phyloP scores from a whole-genome alignment of 2,113 vertebrate genomes.

The Gymnorhina tibicen region DNA sequence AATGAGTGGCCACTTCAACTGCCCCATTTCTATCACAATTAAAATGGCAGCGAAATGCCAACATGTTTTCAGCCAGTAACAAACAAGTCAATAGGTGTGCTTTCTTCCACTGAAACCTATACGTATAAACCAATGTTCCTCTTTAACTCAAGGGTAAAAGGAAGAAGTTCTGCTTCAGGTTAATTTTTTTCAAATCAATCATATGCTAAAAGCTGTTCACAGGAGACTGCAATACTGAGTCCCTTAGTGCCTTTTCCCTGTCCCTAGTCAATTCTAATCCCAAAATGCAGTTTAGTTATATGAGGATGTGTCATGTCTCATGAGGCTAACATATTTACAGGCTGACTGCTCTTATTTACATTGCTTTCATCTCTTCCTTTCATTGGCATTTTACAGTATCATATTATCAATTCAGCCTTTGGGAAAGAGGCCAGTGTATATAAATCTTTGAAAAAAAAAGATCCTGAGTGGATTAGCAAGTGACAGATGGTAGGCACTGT shows the following conservation, averaged over 20 bases:
- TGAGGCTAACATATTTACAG: not conserved
- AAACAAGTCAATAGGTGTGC: not conserved
- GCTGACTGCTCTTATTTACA: not conserved
- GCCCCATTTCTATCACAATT: not conserved
- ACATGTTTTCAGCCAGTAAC: not conserved
- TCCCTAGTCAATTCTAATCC: not conserved
- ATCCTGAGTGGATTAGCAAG: not conserved
- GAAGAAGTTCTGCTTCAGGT: not conserved
- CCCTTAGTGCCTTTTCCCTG: not conserved
- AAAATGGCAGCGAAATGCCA: not conserved
- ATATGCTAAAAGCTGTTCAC: not conserved
- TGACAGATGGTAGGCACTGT: not conserved
- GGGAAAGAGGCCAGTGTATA: not conserved
- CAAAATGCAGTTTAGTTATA: not conserved
- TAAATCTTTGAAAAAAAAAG: not conserved
- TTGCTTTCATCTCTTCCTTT: not conserved
- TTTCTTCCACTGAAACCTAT: not conserved
- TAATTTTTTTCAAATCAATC: not conserved
- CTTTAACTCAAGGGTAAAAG: not conserved
- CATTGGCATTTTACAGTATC: not conserved
- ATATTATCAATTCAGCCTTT: not conserved
- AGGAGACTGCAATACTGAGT: not conserved
- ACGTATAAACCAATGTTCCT: not conserved
- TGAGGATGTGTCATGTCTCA: not conserved
- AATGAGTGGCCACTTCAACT: rapidly evolving